Evolutionary conservation across 2,113 vertebrate genomes (phyloP).

Genomic region (Garra rufa): DNA sequence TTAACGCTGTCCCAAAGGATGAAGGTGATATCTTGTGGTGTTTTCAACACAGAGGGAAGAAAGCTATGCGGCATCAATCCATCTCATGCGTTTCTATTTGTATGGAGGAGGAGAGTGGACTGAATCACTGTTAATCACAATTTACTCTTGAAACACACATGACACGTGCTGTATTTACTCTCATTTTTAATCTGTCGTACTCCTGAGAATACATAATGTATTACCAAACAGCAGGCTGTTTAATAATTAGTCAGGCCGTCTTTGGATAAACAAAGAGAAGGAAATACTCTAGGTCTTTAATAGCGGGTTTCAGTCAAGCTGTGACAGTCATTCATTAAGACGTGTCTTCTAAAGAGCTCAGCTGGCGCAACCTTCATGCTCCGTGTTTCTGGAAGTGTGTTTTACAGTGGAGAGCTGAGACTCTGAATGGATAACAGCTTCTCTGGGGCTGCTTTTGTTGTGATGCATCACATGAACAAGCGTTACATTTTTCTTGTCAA

Average conservation of each 20-base stretch:
- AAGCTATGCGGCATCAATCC: conserved; percentile 19
- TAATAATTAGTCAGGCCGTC: conserved; percentile 12
- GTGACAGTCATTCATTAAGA: conserved; percentile 13
- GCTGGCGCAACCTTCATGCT: neutral
- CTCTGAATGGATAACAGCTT: conserved; percentile 39
- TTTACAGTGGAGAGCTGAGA: conserved; percentile 20
- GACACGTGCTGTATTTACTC: conserved; percentile 21
- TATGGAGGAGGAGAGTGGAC: conserved; percentile 14
- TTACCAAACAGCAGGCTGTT: conserved; percentile 26
- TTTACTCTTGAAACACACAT: neutral
- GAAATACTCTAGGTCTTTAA: conserved; percentile 2
- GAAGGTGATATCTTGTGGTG: conserved; percentile 29
- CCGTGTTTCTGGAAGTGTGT: neutral
- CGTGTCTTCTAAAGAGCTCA: neutral
- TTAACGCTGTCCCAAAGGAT: conserved; percentile 46
- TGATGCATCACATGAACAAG: conserved; percentile 12
- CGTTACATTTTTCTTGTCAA: conserved; percentile 37
- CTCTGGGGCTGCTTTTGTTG: conserved; percentile 19
- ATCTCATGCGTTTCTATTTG: conserved; percentile 33
- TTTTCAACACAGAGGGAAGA: conserved; percentile 5
- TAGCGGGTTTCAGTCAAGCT: neutral
- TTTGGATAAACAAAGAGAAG: conserved; percentile 21
- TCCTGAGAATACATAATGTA: conserved; percentile 29
- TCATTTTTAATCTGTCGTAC: conserved; percentile 12
- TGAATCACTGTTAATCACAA: conserved; percentile 44